These are phyloP conservation scores for Mohoua ochrocephala DNA, from an alignment of 2,113 vertebrate genomes.

Conservation along the genomic window DNA sequence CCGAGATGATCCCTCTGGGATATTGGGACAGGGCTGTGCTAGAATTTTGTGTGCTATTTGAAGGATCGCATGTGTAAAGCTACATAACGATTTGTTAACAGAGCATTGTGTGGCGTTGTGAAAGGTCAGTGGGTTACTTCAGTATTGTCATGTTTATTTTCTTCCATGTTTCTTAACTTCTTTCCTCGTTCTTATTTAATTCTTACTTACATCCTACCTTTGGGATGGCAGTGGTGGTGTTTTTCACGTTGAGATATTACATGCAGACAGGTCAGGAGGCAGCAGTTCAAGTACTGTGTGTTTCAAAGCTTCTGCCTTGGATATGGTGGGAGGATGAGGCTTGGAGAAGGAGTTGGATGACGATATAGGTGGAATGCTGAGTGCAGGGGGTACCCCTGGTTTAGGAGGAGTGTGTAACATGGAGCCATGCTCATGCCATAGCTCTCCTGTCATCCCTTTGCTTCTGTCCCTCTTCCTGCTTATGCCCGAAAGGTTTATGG, in stretches of 20 bases:
- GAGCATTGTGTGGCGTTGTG: not conserved
- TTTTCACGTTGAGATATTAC: rapidly evolving
- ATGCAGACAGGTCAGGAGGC: not conserved
- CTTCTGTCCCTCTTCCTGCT: not conserved
- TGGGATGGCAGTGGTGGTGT: not conserved
- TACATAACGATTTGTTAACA: not conserved
- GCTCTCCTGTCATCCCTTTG: not conserved
- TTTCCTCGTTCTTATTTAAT: not conserved
- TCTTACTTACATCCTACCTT: not conserved
- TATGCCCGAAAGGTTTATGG: not conserved
- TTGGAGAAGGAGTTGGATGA: not conserved
- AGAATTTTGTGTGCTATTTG: not conserved
- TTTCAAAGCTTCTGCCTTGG: not conserved
- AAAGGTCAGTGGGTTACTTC: not conserved
- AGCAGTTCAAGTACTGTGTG: not conserved
- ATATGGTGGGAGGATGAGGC: not conserved
- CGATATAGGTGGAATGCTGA: not conserved
- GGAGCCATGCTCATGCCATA: not conserved
- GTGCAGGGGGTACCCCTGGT: not conserved
- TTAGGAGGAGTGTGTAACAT: not conserved
- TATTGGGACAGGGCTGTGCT: not conserved
- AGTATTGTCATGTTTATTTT: not conserved
- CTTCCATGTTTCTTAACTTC: not conserved
- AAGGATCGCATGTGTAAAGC: not conserved
- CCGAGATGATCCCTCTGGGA: not conserved